Percentiles rank a stretch among this genome's conserved stretches.
These are phyloP conservation scores for Scaeva pyrastri DNA, from an alignment of 2,888 invertebrate species.

Conservation along the genomic window DNA sequence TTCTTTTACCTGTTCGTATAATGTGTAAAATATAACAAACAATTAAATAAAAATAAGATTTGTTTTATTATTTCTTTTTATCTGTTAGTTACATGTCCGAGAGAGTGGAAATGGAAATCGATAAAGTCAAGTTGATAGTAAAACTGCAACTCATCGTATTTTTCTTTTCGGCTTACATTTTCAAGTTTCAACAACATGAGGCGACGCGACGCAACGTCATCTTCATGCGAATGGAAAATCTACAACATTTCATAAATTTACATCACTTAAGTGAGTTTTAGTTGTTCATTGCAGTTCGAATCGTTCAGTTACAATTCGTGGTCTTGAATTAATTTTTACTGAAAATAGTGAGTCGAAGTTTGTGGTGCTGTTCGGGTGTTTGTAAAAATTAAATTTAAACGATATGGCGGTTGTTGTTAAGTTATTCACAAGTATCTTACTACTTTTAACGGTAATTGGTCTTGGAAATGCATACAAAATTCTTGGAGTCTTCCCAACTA, in stretches of 20 bases:
- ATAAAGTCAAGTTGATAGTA: neutral
- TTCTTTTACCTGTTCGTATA: no score
- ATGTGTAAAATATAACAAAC: no score
- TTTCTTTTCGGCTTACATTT: neutral
- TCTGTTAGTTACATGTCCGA: neutral
- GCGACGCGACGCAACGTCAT: no score
- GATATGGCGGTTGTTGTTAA: neutral
- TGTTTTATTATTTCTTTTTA: no score
- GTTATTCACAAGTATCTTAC: slow-evolving; percentile 18
- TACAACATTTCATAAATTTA: neutral
- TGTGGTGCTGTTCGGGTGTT: neutral
- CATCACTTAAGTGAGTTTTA: no score
- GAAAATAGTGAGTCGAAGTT: neutral
- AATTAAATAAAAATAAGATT: no score
- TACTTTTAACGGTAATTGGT: neutral
- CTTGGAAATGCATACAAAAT: slow-evolving; percentile 18
- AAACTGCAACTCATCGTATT: neutral
- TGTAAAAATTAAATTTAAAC: neutral
- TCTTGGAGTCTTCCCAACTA: slow-evolving; percentile 32
- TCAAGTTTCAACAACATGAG: neutral
- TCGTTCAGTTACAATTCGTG: neutral
- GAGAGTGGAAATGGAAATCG: no score
- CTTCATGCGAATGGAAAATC: neutral
- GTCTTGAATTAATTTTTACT: neutral
- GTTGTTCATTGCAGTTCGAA: neutral